Conservation (phyloP, 2,113 vertebrate species). For the Lophura nycthemera region DNA sequence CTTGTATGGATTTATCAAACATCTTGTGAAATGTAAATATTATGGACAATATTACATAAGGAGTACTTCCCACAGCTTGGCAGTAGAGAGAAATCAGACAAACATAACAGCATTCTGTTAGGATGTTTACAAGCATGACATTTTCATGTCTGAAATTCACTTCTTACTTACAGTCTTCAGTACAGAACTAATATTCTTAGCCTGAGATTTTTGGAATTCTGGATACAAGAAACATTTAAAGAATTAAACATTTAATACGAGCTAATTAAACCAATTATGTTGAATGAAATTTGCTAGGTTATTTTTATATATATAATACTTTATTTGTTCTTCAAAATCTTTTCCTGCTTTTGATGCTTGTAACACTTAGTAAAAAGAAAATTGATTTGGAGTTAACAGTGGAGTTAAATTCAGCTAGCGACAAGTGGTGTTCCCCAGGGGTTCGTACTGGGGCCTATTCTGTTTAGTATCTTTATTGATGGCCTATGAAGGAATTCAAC, state of each 20-base stretch:
- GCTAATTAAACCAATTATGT: not conserved
- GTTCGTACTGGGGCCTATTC: no score
- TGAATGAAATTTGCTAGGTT: not conserved
- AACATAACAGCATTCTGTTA: not conserved
- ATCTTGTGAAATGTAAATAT: not conserved
- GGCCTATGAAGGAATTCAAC: no score
- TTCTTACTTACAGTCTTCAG: not conserved
- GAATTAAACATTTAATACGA: not conserved
- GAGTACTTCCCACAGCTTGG: not conserved
- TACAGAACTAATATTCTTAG: not conserved
- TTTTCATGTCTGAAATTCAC: not conserved
- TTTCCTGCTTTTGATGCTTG: not conserved
- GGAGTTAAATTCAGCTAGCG: no score
- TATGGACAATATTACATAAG: not conserved
- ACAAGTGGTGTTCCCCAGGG: no score
- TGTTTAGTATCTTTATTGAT: no score
- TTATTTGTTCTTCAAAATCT: not conserved
- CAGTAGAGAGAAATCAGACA: not conserved
- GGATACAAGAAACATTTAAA: not conserved
- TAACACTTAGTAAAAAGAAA: not conserved
- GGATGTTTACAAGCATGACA: not conserved
- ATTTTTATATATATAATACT: not conserved
- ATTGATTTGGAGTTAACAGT: not conserved
- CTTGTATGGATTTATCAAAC: not conserved
- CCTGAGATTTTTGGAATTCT: not conserved